Percentiles rank a stretch among this genome's conserved stretches.
These are phyloP conservation scores for Drosophila biarmipes DNA, from an alignment of 1,140 invertebrate species.

Conservation along the genomic window DNA sequence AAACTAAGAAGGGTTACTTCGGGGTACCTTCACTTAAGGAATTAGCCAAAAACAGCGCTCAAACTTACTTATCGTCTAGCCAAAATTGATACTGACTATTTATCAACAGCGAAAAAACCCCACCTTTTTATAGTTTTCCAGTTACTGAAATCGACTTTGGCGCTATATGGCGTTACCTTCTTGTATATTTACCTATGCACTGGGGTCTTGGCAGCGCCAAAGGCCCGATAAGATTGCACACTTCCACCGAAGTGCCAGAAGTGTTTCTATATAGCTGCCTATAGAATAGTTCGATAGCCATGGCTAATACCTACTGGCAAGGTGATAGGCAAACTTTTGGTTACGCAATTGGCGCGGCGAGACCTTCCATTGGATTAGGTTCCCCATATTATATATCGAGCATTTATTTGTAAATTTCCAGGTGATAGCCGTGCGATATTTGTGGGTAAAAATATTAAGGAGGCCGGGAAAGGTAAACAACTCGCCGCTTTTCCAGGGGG, in stretches of 20 bases:
- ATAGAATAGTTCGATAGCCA: constrained; percentile 54
- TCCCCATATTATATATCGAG: constrained; percentile 21
- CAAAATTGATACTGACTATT: constrained; percentile 2
- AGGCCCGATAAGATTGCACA: constrained; percentile 65
- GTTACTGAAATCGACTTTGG: constrained; percentile 3
- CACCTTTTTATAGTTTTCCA: constrained; percentile 12
- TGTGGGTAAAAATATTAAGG: constrained; percentile 30
- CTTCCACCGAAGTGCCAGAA: constrained; percentile 43
- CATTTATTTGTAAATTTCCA: constrained; percentile 10
- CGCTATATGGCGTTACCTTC: background rate
- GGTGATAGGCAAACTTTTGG: constrained; percentile 35
- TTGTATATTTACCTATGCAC: constrained; percentile 16
- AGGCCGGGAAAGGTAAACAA: constrained; percentile 26
- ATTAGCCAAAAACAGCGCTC: background rate
- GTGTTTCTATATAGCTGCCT: background rate
- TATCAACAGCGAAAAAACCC: constrained; percentile 31
- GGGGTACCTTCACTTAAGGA: background rate
- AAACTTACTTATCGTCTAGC: constrained; percentile 7
- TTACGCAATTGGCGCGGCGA: constrained; percentile 32
- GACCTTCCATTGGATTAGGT: constrained; percentile 36
- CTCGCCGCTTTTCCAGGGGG: background rate
- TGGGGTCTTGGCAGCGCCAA: constrained; percentile 19
- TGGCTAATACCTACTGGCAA: constrained; percentile 36
- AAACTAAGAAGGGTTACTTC: no score
- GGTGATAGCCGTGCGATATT: constrained; percentile 26